phyloP scores from a whole-genome alignment of 2,797 vertebrate genomes.

The Mergus octosetaceus region DNA sequence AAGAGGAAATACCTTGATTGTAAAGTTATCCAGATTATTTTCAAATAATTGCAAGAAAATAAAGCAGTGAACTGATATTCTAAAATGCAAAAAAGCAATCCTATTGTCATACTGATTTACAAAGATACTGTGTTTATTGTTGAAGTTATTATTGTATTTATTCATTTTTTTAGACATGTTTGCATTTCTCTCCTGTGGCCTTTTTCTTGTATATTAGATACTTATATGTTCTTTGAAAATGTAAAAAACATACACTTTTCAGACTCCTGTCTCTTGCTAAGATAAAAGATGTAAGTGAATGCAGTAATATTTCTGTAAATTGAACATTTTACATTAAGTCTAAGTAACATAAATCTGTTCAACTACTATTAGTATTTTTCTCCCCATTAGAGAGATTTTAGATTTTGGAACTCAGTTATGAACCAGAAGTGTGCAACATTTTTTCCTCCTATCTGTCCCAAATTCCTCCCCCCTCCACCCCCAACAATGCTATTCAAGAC shows the following conservation, averaged over 20 bases:
- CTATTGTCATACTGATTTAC: slow-evolving; percentile 71
- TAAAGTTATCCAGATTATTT: slow-evolving; percentile 83
- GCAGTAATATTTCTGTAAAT: background rate
- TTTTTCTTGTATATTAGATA: background rate
- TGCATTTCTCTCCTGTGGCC: background rate
- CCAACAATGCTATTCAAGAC: fast-evolving
- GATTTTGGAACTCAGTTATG: background rate
- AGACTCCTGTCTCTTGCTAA: background rate
- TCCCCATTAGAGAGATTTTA: fast-evolving
- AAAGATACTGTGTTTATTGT: slow-evolving; percentile 55
- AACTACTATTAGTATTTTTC: background rate
- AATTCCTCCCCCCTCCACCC: background rate
- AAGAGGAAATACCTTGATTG: slow-evolving; percentile 84
- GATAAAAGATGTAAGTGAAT: background rate
- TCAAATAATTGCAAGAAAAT: slow-evolving; percentile 84
- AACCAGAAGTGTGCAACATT: background rate
- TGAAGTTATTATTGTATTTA: background rate
- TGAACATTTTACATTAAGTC: background rate
- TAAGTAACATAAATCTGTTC: background rate
- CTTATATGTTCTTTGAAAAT: background rate
- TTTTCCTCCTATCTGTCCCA: background rate
- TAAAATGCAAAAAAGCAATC: slow-evolving; percentile 65
- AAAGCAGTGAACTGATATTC: slow-evolving; percentile 73
- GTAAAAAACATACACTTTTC: background rate
- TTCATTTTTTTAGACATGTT: background rate